These are phyloP conservation scores for Hemibagrus guttatus DNA, from an alignment of 2,797 vertebrate species.

Conservation along the genomic window DNA sequence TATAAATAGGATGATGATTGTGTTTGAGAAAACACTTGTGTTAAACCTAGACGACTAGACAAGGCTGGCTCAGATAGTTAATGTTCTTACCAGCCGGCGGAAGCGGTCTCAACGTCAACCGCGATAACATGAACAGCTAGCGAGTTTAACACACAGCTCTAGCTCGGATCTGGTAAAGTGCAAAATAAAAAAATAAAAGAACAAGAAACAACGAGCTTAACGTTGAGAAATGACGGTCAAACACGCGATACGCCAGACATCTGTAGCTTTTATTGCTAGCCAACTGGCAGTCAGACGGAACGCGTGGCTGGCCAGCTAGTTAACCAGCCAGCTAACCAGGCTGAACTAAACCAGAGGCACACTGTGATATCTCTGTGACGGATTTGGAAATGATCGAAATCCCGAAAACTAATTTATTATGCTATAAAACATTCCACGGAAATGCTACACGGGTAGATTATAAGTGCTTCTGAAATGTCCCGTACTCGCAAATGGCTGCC, in stretches of 20 bases:
- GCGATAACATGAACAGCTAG: not conserved
- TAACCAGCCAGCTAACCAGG: constrained; percentile 5
- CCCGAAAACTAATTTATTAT: not conserved
- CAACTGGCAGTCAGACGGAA: not conserved
- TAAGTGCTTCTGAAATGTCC: constrained; percentile 19
- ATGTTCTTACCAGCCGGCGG: not conserved
- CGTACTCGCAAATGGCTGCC: constrained; percentile 48
- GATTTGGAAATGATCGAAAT: not conserved
- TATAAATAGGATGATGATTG: not conserved
- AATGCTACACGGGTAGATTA: not conserved
- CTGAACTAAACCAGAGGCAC: not conserved
- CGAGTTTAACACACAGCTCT: not conserved
- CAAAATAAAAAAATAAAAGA: not conserved
- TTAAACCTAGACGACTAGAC: not conserved
- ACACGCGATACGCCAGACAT: not conserved
- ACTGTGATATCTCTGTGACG: not conserved
- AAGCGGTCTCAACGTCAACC: not conserved
- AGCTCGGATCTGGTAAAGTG: not conserved
- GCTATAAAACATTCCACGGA: not conserved
- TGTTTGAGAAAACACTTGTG: not conserved
- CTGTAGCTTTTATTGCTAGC: not conserved
- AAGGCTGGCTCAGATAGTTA: not conserved
- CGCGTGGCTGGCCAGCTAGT: constrained; percentile 18
- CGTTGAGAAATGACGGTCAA: not conserved
- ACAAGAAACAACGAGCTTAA: no score